Base-by-base conservation (phyloP, 2,888 invertebrate genomes). In the Ornithoptera alexandrae region DNA sequence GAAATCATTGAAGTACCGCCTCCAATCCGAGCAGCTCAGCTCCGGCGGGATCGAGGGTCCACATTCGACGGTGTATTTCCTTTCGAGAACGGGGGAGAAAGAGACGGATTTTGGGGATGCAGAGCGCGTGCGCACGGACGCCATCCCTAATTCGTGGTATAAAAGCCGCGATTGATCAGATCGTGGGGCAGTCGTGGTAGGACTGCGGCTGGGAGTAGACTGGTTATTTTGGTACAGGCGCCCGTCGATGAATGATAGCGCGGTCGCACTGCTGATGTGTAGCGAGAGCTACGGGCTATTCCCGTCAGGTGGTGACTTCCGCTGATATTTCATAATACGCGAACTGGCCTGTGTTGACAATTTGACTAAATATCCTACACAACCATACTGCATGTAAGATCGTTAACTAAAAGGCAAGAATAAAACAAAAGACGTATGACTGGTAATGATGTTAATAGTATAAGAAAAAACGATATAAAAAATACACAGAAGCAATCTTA, bases 31-130 rank as follows among this genome's bases (percentile, higher is more conserved):
- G 30, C 88, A 83, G 71, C 80, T 82, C 74, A 89, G 77, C 72
- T 92, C 89, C 6, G 90, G 87, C 53, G 88, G 88, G 72, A 79
- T 83, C 65, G 82, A 78, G 15, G 88, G 89, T 63, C 82, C 85
- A 71, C 89, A 84, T 69, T 90, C 88, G 60, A 84, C 90, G 83
- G 89, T 93, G 82, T 93, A 94, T 75, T 94, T 93, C 74, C 94
- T 87, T 77, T 94, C 93, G 72, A 94, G 93, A 74, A 94, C 93
- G 74, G 94, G 94, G 83, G 94, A 94, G 85, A 94, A 94, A 79
- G 94, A 94, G 76, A 94, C 94, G 58, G 94, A 93, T 84, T 94
- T 94, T 73, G 94, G 94, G 84, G 94, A 94, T 81, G 94, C 94
- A 68, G 94, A 94, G 85, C 94, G 94, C 92, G 93, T 93, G 93